Base-by-base conservation (phyloP, 92 coral and sea anemone species). In the Porites lobata region DNA sequence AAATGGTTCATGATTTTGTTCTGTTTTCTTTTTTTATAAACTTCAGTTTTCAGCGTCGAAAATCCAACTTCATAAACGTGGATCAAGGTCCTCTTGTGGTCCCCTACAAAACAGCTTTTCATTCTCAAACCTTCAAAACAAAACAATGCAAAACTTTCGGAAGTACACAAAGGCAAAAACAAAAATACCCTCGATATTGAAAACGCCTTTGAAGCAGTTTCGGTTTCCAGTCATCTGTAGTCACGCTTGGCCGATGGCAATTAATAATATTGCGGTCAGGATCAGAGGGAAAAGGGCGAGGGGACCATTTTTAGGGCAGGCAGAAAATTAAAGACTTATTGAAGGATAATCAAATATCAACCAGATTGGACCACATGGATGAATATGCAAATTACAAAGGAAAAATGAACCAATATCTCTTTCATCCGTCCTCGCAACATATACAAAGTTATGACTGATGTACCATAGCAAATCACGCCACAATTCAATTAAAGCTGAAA, bases 191-290 rank as follows among this genome's bases (percentile, higher is more conserved):
- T 79, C 65, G 83, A 22, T 10, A 11, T 53, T 78, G 52, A 78
- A 63, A 20, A 66, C 5, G 18, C 38, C n/a, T 2, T 15, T 11
- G 26, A 0, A 22, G 85, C 71, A 72, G 79, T 83, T 83, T 83
- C 64, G 50, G 32, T 68, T 61, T 51, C 21, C 64, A 65, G 57
- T 19, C 78, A 47, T 29, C 10, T 18, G 61, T 38, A 38, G 47
- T 74, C 74, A 63, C 73, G 87, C 62, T 13, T 84, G 79, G 17
- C 6, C 64, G 72, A 19, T 20, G 5, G 52, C 72, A 52, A 61
- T 84, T 73, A 74, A 84, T 73, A 82, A 82, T 82, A 82, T 82
- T 82, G 86, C 65, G 50, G 21, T 69, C 47, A 38, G 6, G 5
- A 38, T 38, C 47, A 38, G 47, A 38, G 47, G 32, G 32, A 29